phyloP scores from a whole-genome alignment of 2,888 invertebrate species.

The Calliopum simillimum region DNA sequence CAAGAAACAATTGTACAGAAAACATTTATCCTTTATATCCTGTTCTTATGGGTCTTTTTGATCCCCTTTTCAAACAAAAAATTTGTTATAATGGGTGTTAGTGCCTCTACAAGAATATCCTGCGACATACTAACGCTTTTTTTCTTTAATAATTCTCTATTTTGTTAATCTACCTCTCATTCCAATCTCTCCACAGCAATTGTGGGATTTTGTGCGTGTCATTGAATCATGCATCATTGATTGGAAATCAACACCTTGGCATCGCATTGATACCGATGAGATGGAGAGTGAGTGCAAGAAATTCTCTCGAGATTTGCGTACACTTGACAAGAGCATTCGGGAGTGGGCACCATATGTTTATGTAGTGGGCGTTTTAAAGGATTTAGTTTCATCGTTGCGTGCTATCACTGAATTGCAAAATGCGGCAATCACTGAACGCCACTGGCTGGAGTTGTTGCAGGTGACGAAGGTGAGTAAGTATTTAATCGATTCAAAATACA shows the following conservation, averaged over 20 bases:
- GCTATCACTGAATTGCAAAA: slow-evolving; percentile 96
- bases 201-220: slow-evolving; percentile 93
- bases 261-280: slow-evolving; percentile 91
- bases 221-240: slow-evolving; percentile 86
- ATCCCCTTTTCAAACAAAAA: too few species aligned
- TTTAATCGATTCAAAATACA: too few species aligned
- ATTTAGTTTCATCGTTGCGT: slow-evolving; percentile 91
- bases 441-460: slow-evolving; percentile 95
- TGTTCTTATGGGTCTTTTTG: too few species aligned
- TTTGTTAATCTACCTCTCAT: neutral
- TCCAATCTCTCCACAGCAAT: slow-evolving; percentile 68
- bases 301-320: slow-evolving; percentile 86
- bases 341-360: slow-evolving; percentile 82
- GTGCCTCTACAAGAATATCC: too few species aligned
- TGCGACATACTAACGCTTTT: too few species aligned
- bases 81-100: too few species aligned
- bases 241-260: slow-evolving; percentile 96
- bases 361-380: slow-evolving; percentile 86
- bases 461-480: slow-evolving; percentile 81
- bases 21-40: too few species aligned
- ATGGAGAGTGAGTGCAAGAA: slow-evolving; percentile 97
- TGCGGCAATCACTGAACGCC: slow-evolving; percentile 92
- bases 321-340: slow-evolving; percentile 86
- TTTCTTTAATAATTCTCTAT: neutral
- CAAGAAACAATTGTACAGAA: too few species aligned